Evolutionary conservation across 2,113 vertebrate species (phyloP).

Genomic region (Zosterops lateralis): DNA sequence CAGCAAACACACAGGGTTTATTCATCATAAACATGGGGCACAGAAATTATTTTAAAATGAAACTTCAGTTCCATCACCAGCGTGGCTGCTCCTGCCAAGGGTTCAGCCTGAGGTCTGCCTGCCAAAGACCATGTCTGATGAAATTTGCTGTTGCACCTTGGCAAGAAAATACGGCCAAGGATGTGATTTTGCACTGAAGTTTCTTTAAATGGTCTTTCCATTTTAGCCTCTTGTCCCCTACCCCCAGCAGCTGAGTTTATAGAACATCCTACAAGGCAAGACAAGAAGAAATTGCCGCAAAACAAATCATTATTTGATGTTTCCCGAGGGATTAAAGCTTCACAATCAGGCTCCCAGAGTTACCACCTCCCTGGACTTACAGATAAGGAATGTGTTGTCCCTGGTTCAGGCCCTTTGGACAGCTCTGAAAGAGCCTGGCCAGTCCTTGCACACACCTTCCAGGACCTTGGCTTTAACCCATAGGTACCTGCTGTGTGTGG

Average conservation of each 20-base stretch:
- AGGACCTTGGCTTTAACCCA: not conserved
- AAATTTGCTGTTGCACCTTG: not conserved
- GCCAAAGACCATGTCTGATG: not conserved
- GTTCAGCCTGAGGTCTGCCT: not conserved
- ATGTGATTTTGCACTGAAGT: not conserved
- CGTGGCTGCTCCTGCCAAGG: not conserved
- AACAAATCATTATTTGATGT: not conserved
- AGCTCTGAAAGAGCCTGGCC: not conserved
- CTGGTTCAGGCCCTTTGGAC: not conserved
- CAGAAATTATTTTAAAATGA: not conserved
- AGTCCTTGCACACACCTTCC: not conserved
- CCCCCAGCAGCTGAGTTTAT: not conserved
- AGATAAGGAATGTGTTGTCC: not conserved
- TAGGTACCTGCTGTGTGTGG: not conserved
- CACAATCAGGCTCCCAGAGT: not conserved
- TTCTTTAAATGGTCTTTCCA: not conserved
- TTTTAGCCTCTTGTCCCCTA: not conserved
- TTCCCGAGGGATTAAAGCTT: not conserved
- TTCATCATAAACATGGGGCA: not conserved
- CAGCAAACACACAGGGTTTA: not conserved
- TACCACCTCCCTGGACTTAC: not conserved
- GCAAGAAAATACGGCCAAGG: not conserved
- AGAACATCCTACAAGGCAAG: not conserved
- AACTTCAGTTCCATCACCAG: not conserved
- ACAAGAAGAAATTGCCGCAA: conserved; percentile 1